These are phyloP conservation scores for Epistrophe grossulariae DNA, from an alignment of 2,888 invertebrate species.

Conservation along the genomic window DNA sequence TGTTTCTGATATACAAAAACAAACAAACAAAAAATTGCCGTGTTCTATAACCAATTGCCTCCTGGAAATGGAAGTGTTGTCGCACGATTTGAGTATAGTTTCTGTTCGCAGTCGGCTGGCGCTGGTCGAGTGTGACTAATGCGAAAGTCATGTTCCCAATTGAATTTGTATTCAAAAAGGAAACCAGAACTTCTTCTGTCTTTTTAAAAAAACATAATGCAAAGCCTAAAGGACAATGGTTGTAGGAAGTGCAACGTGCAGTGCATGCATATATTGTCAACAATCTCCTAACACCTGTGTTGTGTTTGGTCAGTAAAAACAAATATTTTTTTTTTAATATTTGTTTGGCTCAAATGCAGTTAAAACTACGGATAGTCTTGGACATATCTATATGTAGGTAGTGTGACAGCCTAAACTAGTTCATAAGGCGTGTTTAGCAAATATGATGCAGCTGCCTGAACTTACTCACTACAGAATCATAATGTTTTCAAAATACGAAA, in stretches of 20 bases:
- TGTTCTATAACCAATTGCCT: constrained; percentile 35
- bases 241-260: constrained; percentile 65
- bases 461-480: background rate
- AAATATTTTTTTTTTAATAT: background rate
- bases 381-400: too few relatives aligned
- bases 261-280: constrained; percentile 43
- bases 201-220: background rate
- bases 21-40: background rate
- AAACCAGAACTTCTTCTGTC: constrained; percentile 42
- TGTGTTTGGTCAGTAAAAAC: constrained; percentile 36
- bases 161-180: constrained; percentile 62
- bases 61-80: constrained; percentile 52
- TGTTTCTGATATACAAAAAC: background rate
- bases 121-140: constrained; percentile 71
- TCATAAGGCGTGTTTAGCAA: background rate
- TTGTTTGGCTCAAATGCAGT: constrained; percentile 10
- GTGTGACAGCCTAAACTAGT: background rate
- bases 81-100: constrained; percentile 54
- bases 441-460: background rate
- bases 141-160: constrained; percentile 69
- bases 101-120: constrained; percentile 5
- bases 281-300: constrained; percentile 56
- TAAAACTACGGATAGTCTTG: constrained; percentile 21
- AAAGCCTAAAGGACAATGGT: constrained; percentile 45
- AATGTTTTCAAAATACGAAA: background rate